Evolutionary conservation across 2,113 vertebrate species (phyloP), one percentile per base, ranked within the genome.

Genomic region (Anarhynchus alexandrinus): DNA sequence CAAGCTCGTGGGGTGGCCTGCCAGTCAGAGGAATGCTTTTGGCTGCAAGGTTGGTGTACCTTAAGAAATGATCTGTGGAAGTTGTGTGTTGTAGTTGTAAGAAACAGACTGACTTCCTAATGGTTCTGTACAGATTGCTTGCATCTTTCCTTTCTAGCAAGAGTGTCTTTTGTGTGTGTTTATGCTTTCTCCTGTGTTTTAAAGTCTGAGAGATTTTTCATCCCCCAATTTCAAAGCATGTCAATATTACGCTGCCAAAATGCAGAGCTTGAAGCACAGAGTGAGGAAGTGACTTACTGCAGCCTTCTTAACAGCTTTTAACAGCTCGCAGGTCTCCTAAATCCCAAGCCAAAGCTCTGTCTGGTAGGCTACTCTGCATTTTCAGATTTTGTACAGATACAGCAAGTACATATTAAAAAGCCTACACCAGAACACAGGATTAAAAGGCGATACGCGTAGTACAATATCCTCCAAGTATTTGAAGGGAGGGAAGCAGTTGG

Each of bases 401-500:
- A 43, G 89, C 70, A 49, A 95, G 93, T 57, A 82, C 85, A 64
- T 91, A 96, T 95, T 93, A 94, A 96, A 96, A 93, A 96, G 70
- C 87, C 80, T 96, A 18, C 78, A 79, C 52, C 93, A 96, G 94
- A 97, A 94, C 93, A 85, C 70, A 87, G 91, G 94, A 96, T 97
- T 97, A 96, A 87, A 85, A 74, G 89, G 87, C 19, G 30, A 87
- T 87, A 91, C 7, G 38, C 2, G 25, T 74, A 87, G 84, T 76
- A 89, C 89, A 96, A 94, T 91, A 95, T 96, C 81, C 89, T 96
- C 91, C 93, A 93, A 94, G 94, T 38, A 76, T 96, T 43, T 87
- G 78, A 85, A 95, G 89, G 87, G 65, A 93, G 65, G 66, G 87
- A 96, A 94, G 93, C 95, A 95, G 94, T 97, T 97, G 95, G 94